Base-by-base conservation (phyloP, 2,797 vertebrate genomes). In the Oreonectes daqikongensis region DNA sequence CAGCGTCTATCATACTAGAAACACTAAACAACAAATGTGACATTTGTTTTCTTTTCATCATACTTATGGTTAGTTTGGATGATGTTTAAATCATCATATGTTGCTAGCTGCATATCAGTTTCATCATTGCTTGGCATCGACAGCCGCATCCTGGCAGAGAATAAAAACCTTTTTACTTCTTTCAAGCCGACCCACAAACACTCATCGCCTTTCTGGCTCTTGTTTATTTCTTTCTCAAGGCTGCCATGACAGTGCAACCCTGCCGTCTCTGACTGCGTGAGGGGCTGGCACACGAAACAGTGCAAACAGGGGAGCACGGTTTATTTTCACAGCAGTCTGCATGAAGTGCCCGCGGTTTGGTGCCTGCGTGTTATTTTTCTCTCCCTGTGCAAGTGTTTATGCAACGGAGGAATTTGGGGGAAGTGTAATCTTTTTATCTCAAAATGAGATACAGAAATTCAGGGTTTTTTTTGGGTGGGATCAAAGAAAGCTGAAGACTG, bases 301-400 rank as follows among this genome's bases (percentile, higher is more conserved):
- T 22, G 35, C 59, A 76, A 77, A 81, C 74, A 75, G 42, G 48
- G 18, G 44, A 79, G 26, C 22, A 32, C 8, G 17, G 67, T 83
- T 82, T 83, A 80, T 82, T 83, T 83, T 80, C 79, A 69, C 78
- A 76, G 64, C 68, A 75, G 63, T 72, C 77, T 55, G 38, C 53
- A 61, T 55, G 59, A 79, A 77, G 72, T 73, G 77, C 79, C 78
- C 66, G 53, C 35, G 75, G 64, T 80, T 75, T 69, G 76, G 60
- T 80, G 75, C 72, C 74, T 80, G 44, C 53, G 57, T 75, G 80
- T 61, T 72, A 68, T 73, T 81, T 75, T 75, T 61, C 69, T 63
- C 64, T 81, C 72, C 71, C 68, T 74, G 55, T 26, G 55, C 14
- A 30, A 79, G 79, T 75, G 72, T 80, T 78, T 79, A 70, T 70